Conservation (phyloP, 2,113 vertebrate species). For the Gnathonemus echidnorhynchus region DNA sequence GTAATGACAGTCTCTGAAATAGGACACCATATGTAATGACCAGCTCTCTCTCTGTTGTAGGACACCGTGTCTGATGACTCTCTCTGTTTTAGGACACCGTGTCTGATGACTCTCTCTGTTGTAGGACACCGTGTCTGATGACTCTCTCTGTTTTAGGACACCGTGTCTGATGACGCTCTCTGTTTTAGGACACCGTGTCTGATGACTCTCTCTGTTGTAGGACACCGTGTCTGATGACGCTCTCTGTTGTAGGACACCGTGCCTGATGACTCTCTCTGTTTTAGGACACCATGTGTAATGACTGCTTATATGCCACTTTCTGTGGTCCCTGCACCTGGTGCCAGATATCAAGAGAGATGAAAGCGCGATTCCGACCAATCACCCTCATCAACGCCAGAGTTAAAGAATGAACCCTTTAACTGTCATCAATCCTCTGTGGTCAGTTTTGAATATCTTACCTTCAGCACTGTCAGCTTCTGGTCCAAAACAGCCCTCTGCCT, state of each 20-base stretch:
- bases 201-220: not conserved
- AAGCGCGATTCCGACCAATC: constrained; percentile 25
- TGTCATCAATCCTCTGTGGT: not conserved
- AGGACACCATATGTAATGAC: not conserved
- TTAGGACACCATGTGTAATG: constrained; percentile 37
- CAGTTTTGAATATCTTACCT: not conserved
- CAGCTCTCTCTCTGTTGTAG: not conserved
- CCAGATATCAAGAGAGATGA: constrained; percentile 41
- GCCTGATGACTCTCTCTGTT: not conserved
- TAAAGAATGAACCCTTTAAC: not conserved
- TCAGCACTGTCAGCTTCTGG: not conserved
- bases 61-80: not conserved
- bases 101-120: not conserved
- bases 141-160: not conserved
- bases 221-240: not conserved
- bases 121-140: not conserved
- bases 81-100: too few relatives aligned
- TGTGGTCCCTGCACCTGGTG: constrained; percentile 33
- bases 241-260: not conserved
- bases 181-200: not conserved
- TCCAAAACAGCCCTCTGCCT: not conserved
- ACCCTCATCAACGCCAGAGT: constrained; percentile 21
- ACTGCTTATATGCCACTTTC: constrained; percentile 28
- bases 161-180: not conserved
- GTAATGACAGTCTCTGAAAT: not conserved